Evolutionary conservation across 2,113 vertebrate genomes (phyloP), one percentile per base, ranked within the genome.

Genomic region (Thryonomys swinderianus): DNA sequence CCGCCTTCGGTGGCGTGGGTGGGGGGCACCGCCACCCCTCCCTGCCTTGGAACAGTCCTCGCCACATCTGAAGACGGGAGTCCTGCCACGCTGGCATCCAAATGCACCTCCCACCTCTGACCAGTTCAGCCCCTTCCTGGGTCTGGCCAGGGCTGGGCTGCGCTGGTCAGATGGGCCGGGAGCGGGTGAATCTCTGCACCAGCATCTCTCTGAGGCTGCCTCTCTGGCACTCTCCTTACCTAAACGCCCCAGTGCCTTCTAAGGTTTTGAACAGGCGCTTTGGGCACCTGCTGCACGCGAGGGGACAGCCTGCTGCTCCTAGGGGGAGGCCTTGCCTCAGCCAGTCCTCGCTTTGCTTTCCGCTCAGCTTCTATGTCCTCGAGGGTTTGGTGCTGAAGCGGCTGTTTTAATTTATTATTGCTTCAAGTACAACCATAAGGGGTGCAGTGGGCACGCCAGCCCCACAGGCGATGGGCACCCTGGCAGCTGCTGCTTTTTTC

Each of bases 361-460:
- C 0, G 62, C 93, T 93, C 85, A 86, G 97, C 94, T 97, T 93
- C 85, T 96, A 30, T 96, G 95, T 96, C 91, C 85, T 76, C 79
- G 86, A 84, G 82, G 83, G 95, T 90, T 64, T 57, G 57, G 71
- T 82, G 85, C 93, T 71, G 79, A 95, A 95, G 93, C 71, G 61
- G 85, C 67, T 6, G n/a, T 93, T 95, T 96, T 98, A 97, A 98
- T 97, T 97, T 98, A 98, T 97, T 97, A 95, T 93, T 97, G 97
- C 69, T 91, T 45, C 89, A 83, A 95, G 20, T 91, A 96, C 94
- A 95, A 94, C 93, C 86, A 57, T 95, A 88, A 86, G 95, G 91
- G 95, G 89, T 71, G 42, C 80, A 69, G 88, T 88, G 94, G 95
- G 96, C 17, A 14, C 34, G 87, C 67, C 90, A 57, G 37, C 73